A percentile compares a stretch with the other conserved stretches of the same genome.
Evolutionary conservation across 2,113 vertebrate species (phyloP).

Genomic region (Hipposideros armiger): DNA sequence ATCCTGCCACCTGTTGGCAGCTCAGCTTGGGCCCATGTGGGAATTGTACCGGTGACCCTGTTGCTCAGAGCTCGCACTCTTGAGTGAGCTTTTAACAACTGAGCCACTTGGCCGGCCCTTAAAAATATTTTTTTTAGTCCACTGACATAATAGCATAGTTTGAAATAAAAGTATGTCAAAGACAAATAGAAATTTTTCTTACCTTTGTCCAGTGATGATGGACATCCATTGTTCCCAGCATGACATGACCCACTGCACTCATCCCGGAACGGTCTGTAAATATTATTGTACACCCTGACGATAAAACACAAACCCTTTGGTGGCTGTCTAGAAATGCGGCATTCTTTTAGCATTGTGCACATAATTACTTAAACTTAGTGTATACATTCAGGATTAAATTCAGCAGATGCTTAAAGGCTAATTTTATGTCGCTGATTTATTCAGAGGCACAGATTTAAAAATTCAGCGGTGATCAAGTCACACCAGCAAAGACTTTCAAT

Average conservation of each 20-base stretch:
- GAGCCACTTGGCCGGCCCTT: no score
- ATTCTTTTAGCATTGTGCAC: not conserved
- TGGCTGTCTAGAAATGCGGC: not conserved
- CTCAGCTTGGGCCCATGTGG: no score
- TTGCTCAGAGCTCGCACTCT: no score
- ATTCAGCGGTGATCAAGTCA: not conserved
- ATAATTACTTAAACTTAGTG: not conserved
- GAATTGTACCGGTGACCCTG: no score
- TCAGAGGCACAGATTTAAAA: not conserved
- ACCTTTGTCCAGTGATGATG: slow-evolving; percentile 98
- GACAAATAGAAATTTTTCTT: slow-evolving; percentile 70
- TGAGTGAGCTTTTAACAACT: no score
- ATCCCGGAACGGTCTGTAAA: slow-evolving; percentile 97
- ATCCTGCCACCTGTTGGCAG: no score
- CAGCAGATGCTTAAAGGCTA: not conserved
- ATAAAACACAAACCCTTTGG: slow-evolving; percentile 69
- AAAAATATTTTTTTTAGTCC: not conserved
- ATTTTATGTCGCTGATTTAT: not conserved
- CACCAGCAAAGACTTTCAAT: not conserved
- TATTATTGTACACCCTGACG: slow-evolving; percentile 91
- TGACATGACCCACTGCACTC: slow-evolving; percentile 94
- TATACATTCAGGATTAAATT: not conserved
- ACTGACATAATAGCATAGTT: not conserved
- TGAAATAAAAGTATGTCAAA: not conserved
- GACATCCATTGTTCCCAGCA: slow-evolving; percentile 98